Percentiles rank a stretch among this genome's conserved stretches.
Conservation (phyloP, 1,140 invertebrate species). For the Meloidogyne exigua region DNA sequence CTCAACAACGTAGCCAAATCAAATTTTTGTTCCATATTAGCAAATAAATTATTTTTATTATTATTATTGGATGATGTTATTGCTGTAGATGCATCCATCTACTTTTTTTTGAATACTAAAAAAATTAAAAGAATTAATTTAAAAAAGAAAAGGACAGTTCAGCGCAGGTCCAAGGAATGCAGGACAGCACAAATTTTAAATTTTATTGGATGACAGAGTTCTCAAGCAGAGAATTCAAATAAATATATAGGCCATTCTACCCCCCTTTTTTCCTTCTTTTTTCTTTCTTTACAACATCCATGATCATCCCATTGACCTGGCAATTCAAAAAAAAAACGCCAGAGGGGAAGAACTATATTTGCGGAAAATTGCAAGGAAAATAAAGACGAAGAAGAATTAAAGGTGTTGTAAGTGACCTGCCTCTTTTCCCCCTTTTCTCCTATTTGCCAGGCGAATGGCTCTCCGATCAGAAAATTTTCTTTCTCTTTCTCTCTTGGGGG, state of each 20-base stretch:
- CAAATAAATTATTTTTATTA: slow-evolving; percentile 12
- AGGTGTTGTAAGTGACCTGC: too few species aligned
- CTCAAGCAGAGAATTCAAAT: background rate
- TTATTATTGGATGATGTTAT: slow-evolving; percentile 3
- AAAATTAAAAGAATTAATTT: too few species aligned
- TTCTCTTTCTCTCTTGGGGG: background rate
- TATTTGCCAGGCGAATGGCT: slow-evolving; percentile 1
- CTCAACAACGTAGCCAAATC: slow-evolving; percentile 39
- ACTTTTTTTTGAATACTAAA: background rate
- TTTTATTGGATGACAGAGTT: background rate
- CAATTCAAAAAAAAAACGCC: background rate
- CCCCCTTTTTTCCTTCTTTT: background rate
- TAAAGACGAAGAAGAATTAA: background rate
- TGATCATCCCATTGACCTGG: background rate
- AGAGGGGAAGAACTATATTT: background rate
- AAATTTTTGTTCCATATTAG: slow-evolving; percentile 29
- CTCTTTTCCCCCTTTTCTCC: background rate
- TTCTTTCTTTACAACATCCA: background rate
- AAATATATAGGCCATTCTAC: background rate
- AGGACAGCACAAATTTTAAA: background rate
- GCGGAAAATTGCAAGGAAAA: background rate
- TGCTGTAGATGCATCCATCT: slow-evolving; percentile 26
- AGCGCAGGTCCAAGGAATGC: background rate
- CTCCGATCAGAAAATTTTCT: background rate
- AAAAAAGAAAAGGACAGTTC: too few species aligned